phyloP scores from a whole-genome alignment of 2,797 vertebrate genomes.

The Sylvilagus floridanus region DNA sequence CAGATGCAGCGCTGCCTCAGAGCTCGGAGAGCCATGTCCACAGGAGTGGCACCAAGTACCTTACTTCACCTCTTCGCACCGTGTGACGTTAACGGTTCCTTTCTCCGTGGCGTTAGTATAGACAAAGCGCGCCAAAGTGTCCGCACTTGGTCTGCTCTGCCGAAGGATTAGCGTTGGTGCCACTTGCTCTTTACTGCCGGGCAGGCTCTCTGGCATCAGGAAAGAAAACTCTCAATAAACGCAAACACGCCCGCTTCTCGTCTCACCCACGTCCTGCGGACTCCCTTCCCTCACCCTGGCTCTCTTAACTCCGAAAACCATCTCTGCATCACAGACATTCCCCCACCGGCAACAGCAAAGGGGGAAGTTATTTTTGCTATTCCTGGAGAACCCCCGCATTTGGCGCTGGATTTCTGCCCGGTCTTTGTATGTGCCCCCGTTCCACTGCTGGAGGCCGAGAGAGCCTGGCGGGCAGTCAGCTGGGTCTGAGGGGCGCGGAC shows the following conservation, averaged over 20 bases:
- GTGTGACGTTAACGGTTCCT: no score
- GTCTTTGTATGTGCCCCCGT: not conserved
- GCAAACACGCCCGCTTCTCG: not conserved
- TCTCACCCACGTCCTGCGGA: not conserved
- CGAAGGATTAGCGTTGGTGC: not conserved
- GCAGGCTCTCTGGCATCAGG: not conserved
- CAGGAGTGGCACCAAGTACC: not conserved
- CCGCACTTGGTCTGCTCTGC: not conserved
- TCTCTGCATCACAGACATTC: constrained; percentile 27
- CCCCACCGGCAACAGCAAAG: not conserved
- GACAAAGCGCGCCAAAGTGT: not conserved
- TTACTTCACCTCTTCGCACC: not conserved
- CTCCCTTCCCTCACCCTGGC: not conserved
- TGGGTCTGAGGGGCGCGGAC: not conserved
- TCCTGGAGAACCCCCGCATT: not conserved
- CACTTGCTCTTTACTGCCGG: not conserved
- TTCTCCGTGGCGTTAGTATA: not conserved
- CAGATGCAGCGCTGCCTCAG: not conserved
- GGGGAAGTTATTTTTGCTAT: not conserved
- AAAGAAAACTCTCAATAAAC: not conserved
- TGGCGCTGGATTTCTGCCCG: not conserved
- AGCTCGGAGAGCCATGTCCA: not conserved
- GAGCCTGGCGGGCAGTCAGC: not conserved
- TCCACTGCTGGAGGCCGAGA: not conserved
- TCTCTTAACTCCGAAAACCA: not conserved